Evolutionary conservation across 2,113 vertebrate species (phyloP).

Genomic region (Neopipo cinnamomea): DNA sequence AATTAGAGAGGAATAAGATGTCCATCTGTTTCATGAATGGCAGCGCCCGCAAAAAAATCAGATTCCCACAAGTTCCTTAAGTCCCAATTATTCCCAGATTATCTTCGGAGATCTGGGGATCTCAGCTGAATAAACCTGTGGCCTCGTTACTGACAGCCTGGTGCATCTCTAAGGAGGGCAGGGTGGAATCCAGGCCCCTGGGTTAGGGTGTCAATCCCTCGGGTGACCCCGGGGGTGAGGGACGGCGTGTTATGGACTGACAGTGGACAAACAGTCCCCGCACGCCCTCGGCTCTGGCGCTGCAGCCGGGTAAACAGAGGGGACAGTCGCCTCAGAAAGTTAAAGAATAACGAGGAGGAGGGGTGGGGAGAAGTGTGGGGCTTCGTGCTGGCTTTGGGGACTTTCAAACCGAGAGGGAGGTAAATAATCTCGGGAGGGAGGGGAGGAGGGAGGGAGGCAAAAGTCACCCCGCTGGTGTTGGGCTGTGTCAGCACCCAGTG

Average conservation of each 20-base stretch:
- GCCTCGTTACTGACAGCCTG: slow-evolving; percentile 85
- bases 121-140: slow-evolving; percentile 85
- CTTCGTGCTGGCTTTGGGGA: slow-evolving; percentile 48
- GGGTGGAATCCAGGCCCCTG: slow-evolving; percentile 76
- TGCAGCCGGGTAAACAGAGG: slow-evolving; percentile 71
- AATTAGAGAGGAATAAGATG: slow-evolving; percentile 77
- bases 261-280: slow-evolving; percentile 71
- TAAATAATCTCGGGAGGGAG: background rate
- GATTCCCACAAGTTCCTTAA: slow-evolving; percentile 84
- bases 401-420: background rate
- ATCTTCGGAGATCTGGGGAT: slow-evolving; percentile 87
- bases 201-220: slow-evolving; percentile 85
- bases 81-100: slow-evolving; percentile 95
- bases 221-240: slow-evolving; percentile 79
- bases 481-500: background rate
- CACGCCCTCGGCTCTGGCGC: slow-evolving; percentile 66
- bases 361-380: background rate
- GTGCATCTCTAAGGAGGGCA: slow-evolving; percentile 83
- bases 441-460: background rate
- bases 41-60: slow-evolving; percentile 57
- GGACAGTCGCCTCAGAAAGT: slow-evolving; percentile 74
- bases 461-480: background rate
- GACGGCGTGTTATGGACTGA: slow-evolving; percentile 78
- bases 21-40: slow-evolving; percentile 82
- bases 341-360: slow-evolving; percentile 23